Evolutionary conservation across 2,113 vertebrate genomes (phyloP).

Genomic region (Daubentonia madagascariensis): DNA sequence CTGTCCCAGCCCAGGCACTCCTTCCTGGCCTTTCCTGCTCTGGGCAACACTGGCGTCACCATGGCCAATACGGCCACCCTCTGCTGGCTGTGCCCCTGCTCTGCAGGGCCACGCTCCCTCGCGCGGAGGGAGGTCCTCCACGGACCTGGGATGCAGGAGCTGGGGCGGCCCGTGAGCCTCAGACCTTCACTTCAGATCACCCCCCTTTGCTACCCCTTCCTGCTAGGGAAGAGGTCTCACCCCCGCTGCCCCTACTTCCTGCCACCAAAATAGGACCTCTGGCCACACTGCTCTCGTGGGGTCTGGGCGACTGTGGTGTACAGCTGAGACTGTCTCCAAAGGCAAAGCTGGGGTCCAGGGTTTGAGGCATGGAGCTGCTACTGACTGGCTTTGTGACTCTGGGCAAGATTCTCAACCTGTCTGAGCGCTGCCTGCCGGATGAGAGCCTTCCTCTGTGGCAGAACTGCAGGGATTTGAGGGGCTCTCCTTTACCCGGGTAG

Average conservation of each 20-base stretch:
- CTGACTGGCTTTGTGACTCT: background rate
- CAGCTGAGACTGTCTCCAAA: background rate
- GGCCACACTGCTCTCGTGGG: background rate
- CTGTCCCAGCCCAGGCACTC: background rate
- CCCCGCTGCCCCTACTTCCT: background rate
- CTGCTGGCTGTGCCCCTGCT: constrained; percentile 27
- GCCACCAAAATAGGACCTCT: background rate
- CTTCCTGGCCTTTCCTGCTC: background rate
- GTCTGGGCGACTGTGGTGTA: background rate
- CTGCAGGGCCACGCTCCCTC: background rate
- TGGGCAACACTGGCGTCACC: background rate
- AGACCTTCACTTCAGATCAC: background rate
- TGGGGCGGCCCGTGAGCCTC: background rate
- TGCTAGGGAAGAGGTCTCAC: background rate
- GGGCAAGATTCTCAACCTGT: background rate
- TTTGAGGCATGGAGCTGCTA: background rate
- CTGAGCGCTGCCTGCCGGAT: background rate
- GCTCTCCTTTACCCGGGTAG: background rate
- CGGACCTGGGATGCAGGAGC: background rate
- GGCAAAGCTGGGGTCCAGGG: background rate
- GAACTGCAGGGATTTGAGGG: background rate
- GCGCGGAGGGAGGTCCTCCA: background rate
- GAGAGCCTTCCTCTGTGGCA: background rate
- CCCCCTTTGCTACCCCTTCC: background rate
- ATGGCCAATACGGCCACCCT: background rate